Evolutionary conservation across 2,797 vertebrate genomes (phyloP), one percentile per base, ranked within the genome.

Genomic region (Megaceryle alcyon): DNA sequence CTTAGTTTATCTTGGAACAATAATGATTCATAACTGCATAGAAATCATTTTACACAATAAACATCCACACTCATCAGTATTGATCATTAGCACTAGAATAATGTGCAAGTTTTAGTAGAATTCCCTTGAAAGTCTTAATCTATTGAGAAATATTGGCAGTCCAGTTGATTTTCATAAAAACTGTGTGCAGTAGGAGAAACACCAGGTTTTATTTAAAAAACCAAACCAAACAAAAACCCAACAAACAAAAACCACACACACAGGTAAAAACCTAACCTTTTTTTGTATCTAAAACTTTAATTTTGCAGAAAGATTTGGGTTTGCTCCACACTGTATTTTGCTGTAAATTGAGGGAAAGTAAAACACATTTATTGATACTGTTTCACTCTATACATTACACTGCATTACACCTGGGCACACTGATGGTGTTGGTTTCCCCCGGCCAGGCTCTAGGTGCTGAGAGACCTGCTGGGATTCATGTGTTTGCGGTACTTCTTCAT

Each of bases 401-500:
- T n/a, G 11, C 31, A 22, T 13, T 33, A 35, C 26, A 28, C 15
- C 54, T 88, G 78, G 41, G 54, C 66, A 2, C 9, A 6, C 49
- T 90, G 44, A 70, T n/a, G 28, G 6, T 82, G 56, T 64, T 90
- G 44, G 3, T 81, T 79, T 96, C 56, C 63, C 61, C 82, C 7
- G 86, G 28, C 12, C 92, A 99, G 99, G 98, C 98, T 90, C 95
- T 99, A 77, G 98, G 97, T 79, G 97, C 98, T 11, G 98, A 99
- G 95, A 98, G 98, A 91, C 98, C 98, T 44, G 90, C 97, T 61
- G 99, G 99, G 44, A 98, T 99, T 80, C 97, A 98, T 2, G 98
- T 99, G 43, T 99, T 99, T 94, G 98, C 98, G 0, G 98, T 98
- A 19, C 98, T 99, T 59, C 98, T 99, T 60, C 99, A 99, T 0